Evolutionary conservation across 1,140 invertebrate species (phyloP), one percentile per base, ranked within the genome.

Genomic region (Zaprionus lachaisei): DNA sequence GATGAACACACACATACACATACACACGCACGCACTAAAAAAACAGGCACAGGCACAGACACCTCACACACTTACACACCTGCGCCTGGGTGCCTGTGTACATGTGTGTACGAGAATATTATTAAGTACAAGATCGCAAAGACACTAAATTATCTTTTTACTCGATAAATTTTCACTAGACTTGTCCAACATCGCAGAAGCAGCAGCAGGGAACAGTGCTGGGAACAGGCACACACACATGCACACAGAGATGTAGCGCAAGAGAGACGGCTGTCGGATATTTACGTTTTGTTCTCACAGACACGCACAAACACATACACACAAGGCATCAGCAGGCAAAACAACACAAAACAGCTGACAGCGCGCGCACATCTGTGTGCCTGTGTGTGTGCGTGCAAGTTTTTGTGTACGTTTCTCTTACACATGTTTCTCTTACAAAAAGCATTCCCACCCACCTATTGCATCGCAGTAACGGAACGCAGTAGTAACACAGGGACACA

Each of bases 331-430:
- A 64, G 69, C 61, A 71, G 49, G 38, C 69, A 79, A 66, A 75
- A 85, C 82, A 84, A 84, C 82, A 84, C 79, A 84, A 84, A 84
- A 84, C 82, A 84, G 82, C 82, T 84, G 82, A 84, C 79, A 69
- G 44, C 38, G 17, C 51, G 56, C 58, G 41, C 60, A 49, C 74
- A 38, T 56, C 14, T 26, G 12, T 58, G 49, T 14, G 22, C n/a
- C 2, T 70, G 31, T 38, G 26, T 34, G 24, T n/a, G 12, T 61
- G 26, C 26, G 54, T 51, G 41, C 41, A 24, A 15, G 24, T 62
- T 72, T 72, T 57, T 64, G 55, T 38, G 31, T 56, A 44, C n/a
- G 38, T 38, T 54, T 41, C 34, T 54, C 24, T 72, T 38, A 17
- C 63, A 56, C 9, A 56, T 12, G 38, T 38, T 54, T 41, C 34